Evolutionary conservation across 2,888 invertebrate species (phyloP).

Genomic region (Cyclophora punctaria): DNA sequence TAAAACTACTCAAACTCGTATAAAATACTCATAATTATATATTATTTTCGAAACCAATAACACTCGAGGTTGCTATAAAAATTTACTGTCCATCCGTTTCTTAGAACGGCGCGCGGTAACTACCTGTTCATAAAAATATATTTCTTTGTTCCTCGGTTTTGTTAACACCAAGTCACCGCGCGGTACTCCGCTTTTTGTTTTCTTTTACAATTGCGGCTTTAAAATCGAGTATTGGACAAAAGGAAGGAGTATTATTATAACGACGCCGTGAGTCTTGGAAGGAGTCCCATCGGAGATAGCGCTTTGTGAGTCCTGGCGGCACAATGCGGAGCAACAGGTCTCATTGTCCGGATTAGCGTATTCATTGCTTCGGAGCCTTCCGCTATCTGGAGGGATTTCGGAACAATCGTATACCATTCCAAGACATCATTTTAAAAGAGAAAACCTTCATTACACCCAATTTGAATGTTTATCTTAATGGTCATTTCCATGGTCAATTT

Average conservation of each 20-base stretch:
- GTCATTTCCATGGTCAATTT: slow-evolving; percentile 31
- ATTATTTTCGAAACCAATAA: slow-evolving; percentile 24
- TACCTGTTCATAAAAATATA: slow-evolving; percentile 19
- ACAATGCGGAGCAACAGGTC: slow-evolving; percentile 10
- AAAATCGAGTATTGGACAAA: slow-evolving; percentile 16
- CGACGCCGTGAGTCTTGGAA: background rate
- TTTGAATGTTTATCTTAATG: slow-evolving; percentile 13
- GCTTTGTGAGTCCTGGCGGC: slow-evolving; percentile 7
- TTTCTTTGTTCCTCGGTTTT: slow-evolving; percentile 10
- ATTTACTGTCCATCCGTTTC: slow-evolving; percentile 22
- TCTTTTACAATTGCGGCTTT: slow-evolving; percentile 14
- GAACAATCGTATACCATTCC: too few species aligned
- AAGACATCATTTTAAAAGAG: too few species aligned
- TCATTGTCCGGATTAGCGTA: slow-evolving; percentile 1
- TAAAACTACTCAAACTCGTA: slow-evolving; percentile 13
- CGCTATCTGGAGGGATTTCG: too few species aligned
- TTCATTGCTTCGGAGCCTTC: background rate
- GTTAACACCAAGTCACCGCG: too few species aligned
- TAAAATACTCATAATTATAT: slow-evolving; percentile 18
- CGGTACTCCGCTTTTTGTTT: slow-evolving; percentile 5
- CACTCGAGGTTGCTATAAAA: slow-evolving; percentile 21
- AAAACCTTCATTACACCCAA: background rate
- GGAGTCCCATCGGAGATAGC: background rate
- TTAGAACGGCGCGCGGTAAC: slow-evolving; percentile 17
- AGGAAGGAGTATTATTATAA: slow-evolving; percentile 8